phyloP scores from a whole-genome alignment of 2,797 vertebrate genomes.

The Meriones psammophilus region DNA sequence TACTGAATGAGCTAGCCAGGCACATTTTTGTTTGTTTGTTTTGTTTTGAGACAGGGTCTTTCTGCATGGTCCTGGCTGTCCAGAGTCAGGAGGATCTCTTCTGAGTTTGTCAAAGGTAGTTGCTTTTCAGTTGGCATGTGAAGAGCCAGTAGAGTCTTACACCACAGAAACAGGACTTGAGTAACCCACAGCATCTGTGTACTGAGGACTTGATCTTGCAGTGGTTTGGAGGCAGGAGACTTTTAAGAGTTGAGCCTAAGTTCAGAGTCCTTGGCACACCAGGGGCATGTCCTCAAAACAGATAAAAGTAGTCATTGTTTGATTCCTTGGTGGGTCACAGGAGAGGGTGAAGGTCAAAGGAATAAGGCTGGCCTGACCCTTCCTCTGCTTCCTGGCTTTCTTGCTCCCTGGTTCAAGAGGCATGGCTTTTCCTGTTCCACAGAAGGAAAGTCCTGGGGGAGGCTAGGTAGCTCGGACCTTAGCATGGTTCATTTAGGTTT shows the following conservation, averaged over 20 bases:
- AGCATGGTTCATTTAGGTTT: not conserved
- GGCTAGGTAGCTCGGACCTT: not conserved
- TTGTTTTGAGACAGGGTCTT: not conserved
- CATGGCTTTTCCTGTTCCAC: too few species aligned
- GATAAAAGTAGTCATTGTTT: too few species aligned
- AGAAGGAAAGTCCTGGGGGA: not conserved
- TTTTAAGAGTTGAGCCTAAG: not conserved
- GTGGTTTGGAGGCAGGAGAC: not conserved
- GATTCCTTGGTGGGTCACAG: not conserved
- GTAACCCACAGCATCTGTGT: too few species aligned
- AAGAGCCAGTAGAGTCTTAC: conserved; percentile 8
- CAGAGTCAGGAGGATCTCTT: not conserved
- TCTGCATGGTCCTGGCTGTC: not conserved
- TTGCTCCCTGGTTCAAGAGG: not conserved
- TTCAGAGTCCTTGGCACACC: not conserved
- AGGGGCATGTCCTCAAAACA: not conserved
- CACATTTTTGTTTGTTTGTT: not conserved
- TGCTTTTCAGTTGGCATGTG: not conserved
- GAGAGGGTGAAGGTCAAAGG: not conserved
- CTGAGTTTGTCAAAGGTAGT: not conserved
- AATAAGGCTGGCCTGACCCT: not conserved
- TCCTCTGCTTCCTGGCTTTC: not conserved
- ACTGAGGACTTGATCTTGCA: not conserved
- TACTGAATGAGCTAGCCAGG: not conserved
- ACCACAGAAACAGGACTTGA: not conserved